Evolutionary conservation across 2,113 vertebrate genomes (phyloP), one percentile per base, ranked within the genome.

Genomic region (Scalopus aquaticus): DNA sequence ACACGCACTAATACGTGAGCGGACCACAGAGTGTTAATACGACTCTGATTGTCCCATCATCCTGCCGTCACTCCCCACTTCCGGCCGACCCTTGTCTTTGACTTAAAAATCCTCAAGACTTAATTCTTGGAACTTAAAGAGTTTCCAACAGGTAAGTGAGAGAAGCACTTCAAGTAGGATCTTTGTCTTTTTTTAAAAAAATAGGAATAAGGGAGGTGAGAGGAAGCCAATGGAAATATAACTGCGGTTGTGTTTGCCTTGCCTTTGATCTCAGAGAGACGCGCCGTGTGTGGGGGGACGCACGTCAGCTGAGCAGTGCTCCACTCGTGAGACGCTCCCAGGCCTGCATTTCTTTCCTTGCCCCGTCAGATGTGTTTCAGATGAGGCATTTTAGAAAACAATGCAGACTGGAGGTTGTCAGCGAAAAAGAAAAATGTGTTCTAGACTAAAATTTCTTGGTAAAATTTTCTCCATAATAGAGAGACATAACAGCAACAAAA

Each of bases 41-140:
- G n/a, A n/a, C n/a, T n/a, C n/a, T n/a, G n/a, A n/a, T n/a, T n/a
- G n/a, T n/a, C n/a, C n/a, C n/a, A n/a, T 42, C 42, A 54, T 28
- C 77, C n/a, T 56, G 54, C 64, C 46, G 26, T 49, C 64, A 32
- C 69, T 78, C 85, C 28, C 56, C 11, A 60, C 13, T 7, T 4
- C 46, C 73, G 77, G 28, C 72, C 0, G 3, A 78, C 64, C 49
- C 73, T 91, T 88, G 35, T 78, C 93, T 96, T 54, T 78, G 78
- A 80, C 67, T 81, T 70, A 56, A 85, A 95, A 84, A 67, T 88
- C 56, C 74, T 94, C 20, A 26, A 56, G 26, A 73, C 42, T 78
- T 92, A 30, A 81, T 96, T 92, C 56, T 73, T 78, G 19, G 32
- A 39, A 56, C 76, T 39, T 92, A 90, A 92, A 95, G 60, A 42